Evolutionary conservation across 2,113 vertebrate species (phyloP).

Genomic region (Callopanchax toddi): DNA sequence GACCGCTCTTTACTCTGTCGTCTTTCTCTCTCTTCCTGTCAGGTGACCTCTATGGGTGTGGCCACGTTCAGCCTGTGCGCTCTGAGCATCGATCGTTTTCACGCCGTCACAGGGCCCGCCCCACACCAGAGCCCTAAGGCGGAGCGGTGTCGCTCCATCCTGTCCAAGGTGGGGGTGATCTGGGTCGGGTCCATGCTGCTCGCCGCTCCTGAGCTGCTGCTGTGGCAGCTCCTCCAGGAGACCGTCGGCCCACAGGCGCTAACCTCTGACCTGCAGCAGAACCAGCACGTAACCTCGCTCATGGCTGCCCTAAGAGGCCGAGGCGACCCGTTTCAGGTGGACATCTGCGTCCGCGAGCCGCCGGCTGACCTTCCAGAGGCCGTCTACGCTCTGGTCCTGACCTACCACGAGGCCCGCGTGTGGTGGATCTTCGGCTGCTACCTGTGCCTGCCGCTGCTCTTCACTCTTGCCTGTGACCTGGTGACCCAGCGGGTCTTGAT

Average conservation of each 20-base stretch:
- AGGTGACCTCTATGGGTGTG: slow-evolving; percentile 93
- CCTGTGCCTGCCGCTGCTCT: slow-evolving; percentile 93
- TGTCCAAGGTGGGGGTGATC: slow-evolving; percentile 92
- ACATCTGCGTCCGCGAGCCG: slow-evolving; percentile 86
- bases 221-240: slow-evolving; percentile 88
- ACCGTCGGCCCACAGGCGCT: slow-evolving; percentile 34
- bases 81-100: slow-evolving; percentile 94
- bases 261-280: slow-evolving; percentile 9
- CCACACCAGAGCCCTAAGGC: slow-evolving; percentile 76
- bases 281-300: slow-evolving; percentile 6
- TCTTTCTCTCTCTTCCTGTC: slow-evolving; percentile 13
- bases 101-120: slow-evolving; percentile 85
- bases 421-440: slow-evolving; percentile 98
- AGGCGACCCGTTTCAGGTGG: slow-evolving; percentile 47
- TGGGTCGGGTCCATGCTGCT: slow-evolving; percentile 93
- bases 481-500: slow-evolving; percentile 84
- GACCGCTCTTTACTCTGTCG: not conserved
- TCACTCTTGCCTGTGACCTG: slow-evolving; percentile 90
- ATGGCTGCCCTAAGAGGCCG: slow-evolving; percentile 9
- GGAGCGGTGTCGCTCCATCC: slow-evolving; percentile 90
- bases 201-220: slow-evolving; percentile 88
- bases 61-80: slow-evolving; percentile 97
- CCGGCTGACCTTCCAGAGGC: slow-evolving; percentile 83
- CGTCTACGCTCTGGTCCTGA: slow-evolving; percentile 89
- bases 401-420: slow-evolving; percentile 92